Evolutionary conservation across 2,888 invertebrate species (phyloP).

Genomic region (Caenorhabditis doughertyi): DNA sequence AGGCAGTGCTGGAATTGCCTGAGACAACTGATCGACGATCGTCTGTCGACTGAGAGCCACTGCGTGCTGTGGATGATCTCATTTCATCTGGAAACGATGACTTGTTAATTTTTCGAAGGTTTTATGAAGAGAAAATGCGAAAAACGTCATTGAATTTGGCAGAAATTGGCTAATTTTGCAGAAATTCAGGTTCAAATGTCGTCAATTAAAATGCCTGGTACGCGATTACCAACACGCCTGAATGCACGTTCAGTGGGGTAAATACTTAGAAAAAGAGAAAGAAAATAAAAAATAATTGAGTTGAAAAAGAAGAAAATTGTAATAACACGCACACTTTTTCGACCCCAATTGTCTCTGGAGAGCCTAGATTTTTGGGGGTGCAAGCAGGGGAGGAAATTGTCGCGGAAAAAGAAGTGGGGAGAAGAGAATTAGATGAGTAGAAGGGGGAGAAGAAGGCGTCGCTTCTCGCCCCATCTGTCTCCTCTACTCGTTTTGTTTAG

Average conservation of each 20-base stretch:
- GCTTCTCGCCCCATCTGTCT: too few species aligned
- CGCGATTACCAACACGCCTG: background rate
- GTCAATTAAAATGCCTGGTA: constrained; percentile 7
- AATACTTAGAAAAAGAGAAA: too few species aligned
- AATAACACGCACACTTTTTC: too few species aligned
- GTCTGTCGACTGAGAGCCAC: constrained; percentile 63
- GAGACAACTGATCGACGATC: constrained; percentile 74
- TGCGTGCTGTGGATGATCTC: constrained; percentile 53
- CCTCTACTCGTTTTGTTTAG: too few species aligned
- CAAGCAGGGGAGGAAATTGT: too few species aligned
- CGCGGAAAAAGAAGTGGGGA: too few species aligned
- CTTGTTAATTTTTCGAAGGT: too few species aligned
- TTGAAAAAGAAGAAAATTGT: too few species aligned
- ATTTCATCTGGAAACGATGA: constrained; percentile 64
- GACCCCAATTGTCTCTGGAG: too few species aligned
- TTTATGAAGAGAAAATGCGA: background rate
- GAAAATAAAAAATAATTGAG: background rate
- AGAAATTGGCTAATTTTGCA: background rate
- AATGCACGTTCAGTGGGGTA: constrained; percentile 5
- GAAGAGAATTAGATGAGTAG: background rate
- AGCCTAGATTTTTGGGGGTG: too few species aligned
- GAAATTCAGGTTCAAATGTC: background rate
- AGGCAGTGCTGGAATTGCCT: constrained; percentile 73
- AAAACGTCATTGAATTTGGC: background rate
- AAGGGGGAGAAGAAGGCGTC: background rate